Conservation (phyloP, 2,888 invertebrate genomes). For the Eurois occulta region DNA sequence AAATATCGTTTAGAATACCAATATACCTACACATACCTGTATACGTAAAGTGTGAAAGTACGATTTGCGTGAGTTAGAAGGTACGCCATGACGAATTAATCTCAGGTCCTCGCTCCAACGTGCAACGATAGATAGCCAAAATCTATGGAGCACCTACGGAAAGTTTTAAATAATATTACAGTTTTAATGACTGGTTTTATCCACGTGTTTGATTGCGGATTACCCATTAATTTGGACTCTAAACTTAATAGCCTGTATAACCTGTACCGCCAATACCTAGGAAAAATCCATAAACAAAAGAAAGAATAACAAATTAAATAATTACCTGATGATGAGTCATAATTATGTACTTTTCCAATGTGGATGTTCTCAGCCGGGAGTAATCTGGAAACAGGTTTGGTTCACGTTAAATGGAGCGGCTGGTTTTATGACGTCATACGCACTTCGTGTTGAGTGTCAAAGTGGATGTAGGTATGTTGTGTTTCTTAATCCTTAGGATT, state of each 20-base stretch:
- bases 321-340: neutral
- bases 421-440: constrained; percentile 15
- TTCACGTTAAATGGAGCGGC: constrained; percentile 18
- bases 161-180: neutral
- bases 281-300: constrained; percentile 17
- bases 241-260: neutral
- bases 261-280: neutral
- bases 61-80: no score
- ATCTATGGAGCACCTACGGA: neutral
- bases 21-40: no score
- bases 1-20: no score
- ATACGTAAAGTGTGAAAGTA: no score
- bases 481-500: constrained; percentile 7
- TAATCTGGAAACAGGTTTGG: constrained; percentile 45
- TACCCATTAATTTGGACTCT: neutral
- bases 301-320: no score
- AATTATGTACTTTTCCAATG: constrained; percentile 25
- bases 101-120: neutral
- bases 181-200: neutral
- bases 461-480: constrained; percentile 1
- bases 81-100: neutral
- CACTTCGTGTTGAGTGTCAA: constrained; percentile 1
- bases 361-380: constrained; percentile 1
- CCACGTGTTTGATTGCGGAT: constrained; percentile 1
- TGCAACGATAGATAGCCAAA: neutral